Percentiles rank a stretch among this genome's conserved stretches.
These are phyloP conservation scores for Drosophila prosaltans DNA, from an alignment of 1,140 invertebrate genomes.

Conservation along the genomic window DNA sequence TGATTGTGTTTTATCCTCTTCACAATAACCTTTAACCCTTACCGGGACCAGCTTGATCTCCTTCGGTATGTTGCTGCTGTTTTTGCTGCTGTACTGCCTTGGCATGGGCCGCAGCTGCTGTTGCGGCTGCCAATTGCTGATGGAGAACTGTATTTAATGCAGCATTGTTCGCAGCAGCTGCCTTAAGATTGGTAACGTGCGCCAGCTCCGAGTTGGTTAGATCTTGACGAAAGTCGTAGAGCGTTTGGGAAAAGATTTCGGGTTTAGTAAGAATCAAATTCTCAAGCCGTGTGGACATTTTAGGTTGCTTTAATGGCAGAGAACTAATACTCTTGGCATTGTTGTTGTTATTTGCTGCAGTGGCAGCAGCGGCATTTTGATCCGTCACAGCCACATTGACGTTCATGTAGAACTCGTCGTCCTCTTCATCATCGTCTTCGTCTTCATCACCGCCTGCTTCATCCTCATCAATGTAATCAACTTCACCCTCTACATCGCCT, in stretches of 20 bases:
- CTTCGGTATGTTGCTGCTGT: constrained; percentile 36
- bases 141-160: constrained; percentile 62
- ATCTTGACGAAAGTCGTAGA: constrained; percentile 76
- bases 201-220: constrained; percentile 65
- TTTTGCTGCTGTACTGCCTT: constrained; percentile 56
- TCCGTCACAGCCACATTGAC: constrained; percentile 52
- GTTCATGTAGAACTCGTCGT: constrained; percentile 65
- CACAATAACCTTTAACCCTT: constrained; percentile 26
- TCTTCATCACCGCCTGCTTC: constrained; percentile 56
- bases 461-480: constrained; percentile 70
- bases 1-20: background rate
- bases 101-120: constrained; percentile 66
- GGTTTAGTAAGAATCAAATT: constrained; percentile 72
- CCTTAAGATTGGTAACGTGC: constrained; percentile 71
- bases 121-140: constrained; percentile 61
- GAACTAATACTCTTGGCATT: constrained; percentile 36
- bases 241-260: constrained; percentile 57
- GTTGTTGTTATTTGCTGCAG: constrained; percentile 25
- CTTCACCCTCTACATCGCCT: constrained; percentile 47
- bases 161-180: constrained; percentile 60
- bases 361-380: constrained; percentile 15
- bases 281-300: constrained; percentile 67
- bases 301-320: constrained; percentile 63
- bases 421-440: constrained; percentile 58
- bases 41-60: constrained; percentile 40